These are phyloP conservation scores for Mus musculus DNA, from an alignment of 2,113 vertebrate species.

Conservation along the genomic window GRCm39 chr19:28929001-28929500, in stretches of 20 bases:
- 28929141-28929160: not conserved
- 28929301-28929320: not conserved
- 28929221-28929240: conserved; percentile 68
- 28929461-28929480: not conserved
- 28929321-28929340: not conserved
- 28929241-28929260: conserved; percentile 36
- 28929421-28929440: conserved; percentile 53
- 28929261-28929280: not conserved
- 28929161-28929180: not conserved
- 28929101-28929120: not conserved
- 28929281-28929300: not conserved
- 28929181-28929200: not conserved
- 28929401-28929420: not conserved
- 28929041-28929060: not conserved
- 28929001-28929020: not conserved
- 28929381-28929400: not conserved
- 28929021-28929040: not conserved
- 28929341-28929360: not conserved
- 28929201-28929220: conserved; percentile 63
- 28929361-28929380: conserved; percentile 13
- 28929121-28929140: conserved; percentile 26
- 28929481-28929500: not conserved
- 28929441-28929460: not conserved
- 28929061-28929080: not conserved
- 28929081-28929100: not conserved